Base-by-base conservation (phyloP, 2,888 invertebrate genomes). In the Mystacides longicornis region DNA sequence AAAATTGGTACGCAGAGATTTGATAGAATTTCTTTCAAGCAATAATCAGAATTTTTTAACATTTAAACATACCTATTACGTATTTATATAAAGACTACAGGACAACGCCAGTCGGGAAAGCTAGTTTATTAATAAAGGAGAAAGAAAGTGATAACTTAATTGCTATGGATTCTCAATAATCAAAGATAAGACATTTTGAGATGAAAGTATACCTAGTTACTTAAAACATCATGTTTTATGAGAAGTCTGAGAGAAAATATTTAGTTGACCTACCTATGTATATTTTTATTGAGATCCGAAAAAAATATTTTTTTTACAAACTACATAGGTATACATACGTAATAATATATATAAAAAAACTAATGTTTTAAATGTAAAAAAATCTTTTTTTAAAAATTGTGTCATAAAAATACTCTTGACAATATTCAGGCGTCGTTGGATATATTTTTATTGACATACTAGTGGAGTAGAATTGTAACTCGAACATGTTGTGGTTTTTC, bases 401-500 rank as follows among this genome's bases (percentile, higher is more conserved):
- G 14, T 31, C 31, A 31, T 31, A 31, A 7, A 19, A 21, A 45
- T 20, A 45, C 20, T 45, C n/a, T 45, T 45, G 45, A 45, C 20
- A 11, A 4, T 3, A 45, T 20, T 14, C 20, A 5, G 20, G 20
- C 19, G 20, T 45, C 45, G 45, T 45, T 5, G 45, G 18, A 7
- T 45, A 20, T 4, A 45, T 14, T 37, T 37, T 37, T 37, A 37
- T 37, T 37, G 37, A 45, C 19, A 45, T 7, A 45, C 45, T 45
- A 45, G 45, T 45, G 9, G 14, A 19, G 45, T 19, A 45, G 45
- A 45, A 45, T 45, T 19, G 45, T 19, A 21, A 45, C 19, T 45
- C 20, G 45, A 21, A 20, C 21, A 21, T 45, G 45, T 45, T 45
- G 45, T 45, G 45, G 45, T 20, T 45, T 45, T 45, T 45, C 21